Percentiles rank a stretch among this genome's conserved stretches.
phyloP scores from a whole-genome alignment of 2,888 invertebrate genomes.

The Cataglyphis albicans region DNA sequence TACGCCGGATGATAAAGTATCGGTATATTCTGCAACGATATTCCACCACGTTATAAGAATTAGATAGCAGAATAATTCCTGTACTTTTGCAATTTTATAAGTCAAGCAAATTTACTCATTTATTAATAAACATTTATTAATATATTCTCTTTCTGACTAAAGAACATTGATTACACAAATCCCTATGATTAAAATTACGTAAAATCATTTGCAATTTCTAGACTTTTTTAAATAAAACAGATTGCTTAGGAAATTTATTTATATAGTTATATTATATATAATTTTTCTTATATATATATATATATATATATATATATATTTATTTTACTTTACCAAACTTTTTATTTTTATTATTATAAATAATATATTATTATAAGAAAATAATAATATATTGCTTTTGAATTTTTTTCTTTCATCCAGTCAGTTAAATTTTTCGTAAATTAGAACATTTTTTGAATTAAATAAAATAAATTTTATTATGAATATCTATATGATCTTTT shows the following conservation, averaged over 20 bases:
- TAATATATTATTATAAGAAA: not conserved
- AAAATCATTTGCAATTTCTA: not conserved
- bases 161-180: slow-evolving; percentile 1
- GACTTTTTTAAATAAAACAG: not conserved
- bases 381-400: not conserved
- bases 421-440: not conserved
- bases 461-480: not conserved
- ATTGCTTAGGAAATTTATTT: not conserved
- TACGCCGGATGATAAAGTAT: not conserved
- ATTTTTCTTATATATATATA: not conserved
- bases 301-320: no score
- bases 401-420: no score
- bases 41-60: not conserved
- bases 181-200: not conserved
- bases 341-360: not conserved
- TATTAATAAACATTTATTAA: not conserved
- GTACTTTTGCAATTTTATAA: not conserved
- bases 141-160: not conserved
- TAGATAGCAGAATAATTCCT: not conserved
- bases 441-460: not conserved
- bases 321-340: not conserved
- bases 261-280: not conserved
- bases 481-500: not conserved
- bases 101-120: not conserved
- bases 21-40: not conserved